phyloP scores from a whole-genome alignment of 2,113 vertebrate genomes.

The Peromyscus polionotus region DNA sequence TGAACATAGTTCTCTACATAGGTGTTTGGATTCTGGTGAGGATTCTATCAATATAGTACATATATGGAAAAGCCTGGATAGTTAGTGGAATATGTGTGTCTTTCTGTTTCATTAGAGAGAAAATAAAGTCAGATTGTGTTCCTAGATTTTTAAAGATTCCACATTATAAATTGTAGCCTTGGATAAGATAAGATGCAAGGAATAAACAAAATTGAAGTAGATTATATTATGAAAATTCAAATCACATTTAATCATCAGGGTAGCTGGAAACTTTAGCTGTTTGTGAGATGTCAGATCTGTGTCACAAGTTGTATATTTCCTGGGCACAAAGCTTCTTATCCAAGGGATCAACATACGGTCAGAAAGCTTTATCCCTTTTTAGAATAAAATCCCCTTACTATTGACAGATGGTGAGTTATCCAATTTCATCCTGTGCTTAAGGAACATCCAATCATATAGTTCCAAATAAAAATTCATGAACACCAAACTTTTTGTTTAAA shows the following conservation, averaged over 20 bases:
- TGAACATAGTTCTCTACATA: neutral
- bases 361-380: neutral
- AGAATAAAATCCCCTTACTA: constrained; percentile 20
- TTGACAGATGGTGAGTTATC: neutral
- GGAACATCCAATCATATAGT: neutral
- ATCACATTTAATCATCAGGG: neutral
- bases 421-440: neutral
- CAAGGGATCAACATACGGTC: neutral
- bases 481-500: constrained; percentile 28
- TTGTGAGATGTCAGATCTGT: neutral
- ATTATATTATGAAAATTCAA: neutral
- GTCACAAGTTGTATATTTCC: neutral
- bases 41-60: neutral
- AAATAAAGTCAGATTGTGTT: neutral
- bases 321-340: neutral
- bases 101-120: neutral
- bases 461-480: constrained; percentile 7
- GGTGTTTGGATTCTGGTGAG: rapidly evolving
- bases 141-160: neutral
- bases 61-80: neutral
- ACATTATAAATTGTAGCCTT: neutral
- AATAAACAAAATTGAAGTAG: neutral
- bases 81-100: neutral
- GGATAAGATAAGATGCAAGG: neutral
- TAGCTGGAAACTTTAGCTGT: neutral